Base-by-base conservation (phyloP, 2,888 invertebrate genomes). In the Antheraea assamensis region DNA sequence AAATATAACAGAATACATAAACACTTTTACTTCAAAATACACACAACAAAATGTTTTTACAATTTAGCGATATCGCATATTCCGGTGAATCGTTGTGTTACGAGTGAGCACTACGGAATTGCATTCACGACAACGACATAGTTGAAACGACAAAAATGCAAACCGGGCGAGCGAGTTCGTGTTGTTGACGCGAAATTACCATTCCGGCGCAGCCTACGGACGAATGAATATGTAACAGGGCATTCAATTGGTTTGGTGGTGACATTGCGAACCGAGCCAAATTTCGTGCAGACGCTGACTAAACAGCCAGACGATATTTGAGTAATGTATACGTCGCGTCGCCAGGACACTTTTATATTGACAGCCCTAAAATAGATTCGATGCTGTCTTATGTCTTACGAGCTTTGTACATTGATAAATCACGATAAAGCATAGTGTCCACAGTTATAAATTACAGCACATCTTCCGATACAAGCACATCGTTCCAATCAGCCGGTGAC, bases 171-270 rank as follows among this genome's bases (percentile, higher is more conserved):
- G 83, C 83, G 82, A 83, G 85, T 85, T 83, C 81, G 84, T 85
- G 89, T 87, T 90, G 92, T 90, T 90, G 92, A 91, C 89, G 87
- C 84, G 86, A 88, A 90, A 93, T 93, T 92, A 91, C 88, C 91
- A 93, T 93, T 92, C 87, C 88, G 81, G 84, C 85, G 82, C 88
- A 83, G 88, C 88, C 91, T 88, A 89, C 88, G 86, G 87, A 85
- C 87, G 87, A 88, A 92, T 93, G 90, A 92, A 92, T 92, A 92
- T 92, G 90, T 91, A 92, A 89, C 87, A 82, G 82, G 84, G 86
- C 88, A 89, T 90, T 88, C 86, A 85, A 87, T 85, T 85, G 85
- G 87, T 83, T 87, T 88, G 86, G 89, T 88, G 86, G 89, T 87
- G 85, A 85, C 86, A 87, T 86, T 82, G 82, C 78, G 75, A 77